Evolutionary conservation across 2,113 vertebrate genomes (phyloP).

Genomic region (Cromileptes altivelis): DNA sequence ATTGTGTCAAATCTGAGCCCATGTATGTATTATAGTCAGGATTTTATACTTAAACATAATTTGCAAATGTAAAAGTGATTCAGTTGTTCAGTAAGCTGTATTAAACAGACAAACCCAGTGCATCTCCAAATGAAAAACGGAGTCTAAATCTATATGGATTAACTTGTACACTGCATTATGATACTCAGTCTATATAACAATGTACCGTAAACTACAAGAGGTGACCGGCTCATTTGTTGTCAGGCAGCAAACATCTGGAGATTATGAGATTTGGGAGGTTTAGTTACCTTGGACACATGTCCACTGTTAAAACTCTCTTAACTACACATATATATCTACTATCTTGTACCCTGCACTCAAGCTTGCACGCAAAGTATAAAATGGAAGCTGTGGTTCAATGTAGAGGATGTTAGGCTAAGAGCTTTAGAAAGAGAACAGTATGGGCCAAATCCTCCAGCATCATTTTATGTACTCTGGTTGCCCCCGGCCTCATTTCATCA

Average conservation of each 20-base stretch:
- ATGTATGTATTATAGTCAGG: not conserved
- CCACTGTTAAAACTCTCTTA: not conserved
- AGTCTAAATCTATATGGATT: constrained; percentile 42
- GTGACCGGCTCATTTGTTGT: constrained; percentile 56
- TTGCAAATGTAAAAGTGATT: constrained; percentile 13
- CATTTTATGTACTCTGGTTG: not conserved
- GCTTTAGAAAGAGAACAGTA: constrained; percentile 6
- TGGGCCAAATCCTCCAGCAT: constrained; percentile 7
- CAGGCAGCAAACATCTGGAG: constrained; percentile 57
- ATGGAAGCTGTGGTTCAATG: not conserved
- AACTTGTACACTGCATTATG: constrained; percentile 4
- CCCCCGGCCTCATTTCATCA: not conserved
- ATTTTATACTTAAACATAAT: not conserved
- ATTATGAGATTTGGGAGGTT: constrained; percentile 73
- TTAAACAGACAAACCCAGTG: not conserved
- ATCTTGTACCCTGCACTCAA: not conserved
- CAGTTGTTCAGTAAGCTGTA: not conserved
- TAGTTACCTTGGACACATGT: constrained; percentile 49
- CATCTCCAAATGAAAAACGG: constrained; percentile 14
- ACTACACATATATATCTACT: not conserved
- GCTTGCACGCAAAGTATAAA: constrained; percentile 1
- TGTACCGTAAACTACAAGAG: not conserved
- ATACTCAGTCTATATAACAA: not conserved
- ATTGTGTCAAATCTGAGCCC: not conserved
- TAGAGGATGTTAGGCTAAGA: not conserved